Base-by-base conservation (phyloP, 2,888 invertebrate genomes). In the Pheosia gnoma region DNA sequence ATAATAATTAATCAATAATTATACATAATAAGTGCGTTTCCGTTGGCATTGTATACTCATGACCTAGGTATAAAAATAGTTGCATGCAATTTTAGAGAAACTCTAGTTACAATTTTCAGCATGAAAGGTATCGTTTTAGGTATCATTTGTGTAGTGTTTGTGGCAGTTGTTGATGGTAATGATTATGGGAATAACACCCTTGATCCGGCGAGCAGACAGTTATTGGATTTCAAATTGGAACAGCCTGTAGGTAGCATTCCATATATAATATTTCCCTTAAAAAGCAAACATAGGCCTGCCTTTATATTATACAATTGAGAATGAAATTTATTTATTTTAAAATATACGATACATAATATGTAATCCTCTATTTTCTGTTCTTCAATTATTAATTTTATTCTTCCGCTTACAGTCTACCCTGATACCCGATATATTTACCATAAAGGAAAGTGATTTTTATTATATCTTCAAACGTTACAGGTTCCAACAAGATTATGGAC, bases 401-500 rank as follows among this genome's bases (percentile, higher is more conserved):
- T 41, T 41, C 41, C 4, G 5, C 8, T 41, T 41, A 4, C 41
- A 41, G 8, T 5, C 6, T 41, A 41, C 8, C 41, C 41, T 25
- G 25, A 25, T 25, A 25, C 25, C 25, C 25, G 25, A 25, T 25
- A 25, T 25, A 25, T 25, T 25, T 25, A 25, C 25, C 25, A 25
- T 1, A 25, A 25, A 25, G 25, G 25, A 25, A 25, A 25, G 25
- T 25, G 25, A 25, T 25, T 25, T 25, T 25, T 25, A 25, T 25
- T 2, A 25, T 25, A 0, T 25, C 25, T 9, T 37, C 37, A 0
- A 41, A 51, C 57, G 51, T 76, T 78, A 5, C 73, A 85, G 85
- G 60, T 66, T 66, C 78, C 83, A 10, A 72, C 79, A 54, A 82
- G 81, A 58, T 55, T 78, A 60, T 71, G 81, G 63, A 96, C 97